Evolutionary conservation across 2,888 invertebrate species (phyloP).

Genomic region (Brachylomia viminalis): DNA sequence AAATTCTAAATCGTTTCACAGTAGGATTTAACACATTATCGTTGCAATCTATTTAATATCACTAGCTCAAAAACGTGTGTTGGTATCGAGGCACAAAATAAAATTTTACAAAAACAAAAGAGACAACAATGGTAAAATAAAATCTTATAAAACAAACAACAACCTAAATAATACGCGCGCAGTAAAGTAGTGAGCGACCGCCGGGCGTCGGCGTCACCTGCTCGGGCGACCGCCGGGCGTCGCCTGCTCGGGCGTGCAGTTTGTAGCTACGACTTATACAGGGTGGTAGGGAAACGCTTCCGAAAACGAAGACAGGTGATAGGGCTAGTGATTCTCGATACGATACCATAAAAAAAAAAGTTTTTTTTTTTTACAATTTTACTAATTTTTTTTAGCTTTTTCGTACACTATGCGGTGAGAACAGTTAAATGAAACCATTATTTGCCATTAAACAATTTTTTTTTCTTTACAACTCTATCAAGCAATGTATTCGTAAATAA

Average conservation of each 20-base stretch:
- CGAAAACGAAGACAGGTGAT: too few species aligned
- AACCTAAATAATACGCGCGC: conserved; percentile 73
- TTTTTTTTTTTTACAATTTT: too few species aligned
- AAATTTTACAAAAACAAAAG: conserved; percentile 83
- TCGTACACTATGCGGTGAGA: too few species aligned
- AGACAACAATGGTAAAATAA: conserved; percentile 87
- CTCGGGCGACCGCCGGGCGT: conserved; percentile 17
- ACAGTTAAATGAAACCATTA: too few species aligned
- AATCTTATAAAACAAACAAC: conserved; percentile 85
- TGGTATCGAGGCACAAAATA: conserved; percentile 84
- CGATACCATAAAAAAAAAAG: too few species aligned
- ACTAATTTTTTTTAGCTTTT: too few species aligned
- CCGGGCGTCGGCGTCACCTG: conserved; percentile 8
- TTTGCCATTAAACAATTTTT: too few species aligned
- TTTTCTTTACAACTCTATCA: too few species aligned
- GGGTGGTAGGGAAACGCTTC: too few species aligned
- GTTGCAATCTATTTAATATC: conserved; percentile 87
- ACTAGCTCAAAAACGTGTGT: conserved; percentile 78
- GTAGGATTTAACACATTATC: conserved; percentile 75
- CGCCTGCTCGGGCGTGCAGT: conserved; percentile 22
- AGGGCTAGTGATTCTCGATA: too few species aligned
- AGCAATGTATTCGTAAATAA: too few species aligned
- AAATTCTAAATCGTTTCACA: conserved; percentile 52
- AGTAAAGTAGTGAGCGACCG: conserved; percentile 27
- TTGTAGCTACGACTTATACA: conserved; percentile 46